Base-by-base conservation (phyloP, 2,113 vertebrate genomes). In the Odocoileus virginianus region DNA sequence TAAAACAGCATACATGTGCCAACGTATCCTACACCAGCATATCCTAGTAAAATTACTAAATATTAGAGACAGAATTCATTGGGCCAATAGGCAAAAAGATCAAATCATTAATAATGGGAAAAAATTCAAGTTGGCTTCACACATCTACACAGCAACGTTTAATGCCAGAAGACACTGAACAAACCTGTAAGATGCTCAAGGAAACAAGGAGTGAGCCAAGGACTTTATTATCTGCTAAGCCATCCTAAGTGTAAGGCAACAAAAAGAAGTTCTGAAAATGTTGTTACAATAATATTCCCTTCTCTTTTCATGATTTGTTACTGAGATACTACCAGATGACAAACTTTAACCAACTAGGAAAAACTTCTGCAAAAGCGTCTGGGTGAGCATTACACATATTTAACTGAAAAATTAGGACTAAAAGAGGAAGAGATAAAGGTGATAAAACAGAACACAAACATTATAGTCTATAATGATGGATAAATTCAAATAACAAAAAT, bases 211-310 rank as follows among this genome's bases (percentile, higher is more conserved):
- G 19, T 92, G 54, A 84, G 25, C 30, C 54, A 87, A 86, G 79
- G 27, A 78, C 89, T 95, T 67, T 92, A 54, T 92, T 79, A 79
- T 28, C 54, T 89, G 21, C 43, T 87, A 67, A 96, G 50, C 40
- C 87, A 8, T 54, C 89, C 50, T 91, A 45, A 60, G 7, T 47
- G 5, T 76, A 93, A 92, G 89, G 43, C 50, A 96, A 78, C 9
- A 87, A 81, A 91, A 95, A 30, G 40, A 82, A 91, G 55, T 87
- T 89, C 47, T 97, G 9, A 86, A 97, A 91, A 94, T 61, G 33
- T 5, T 86, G 6, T 52, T 83, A 86, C 47, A 95, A 94, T 86
- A 95, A 94, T 79, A 92, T 43, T 71, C 7, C 25, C 57, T 45
- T 13, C 67, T 91, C 40, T 89, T 88, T 13, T 15, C 82, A 82